Percentiles rank a stretch among this genome's conserved stretches.
Evolutionary conservation across 2,888 invertebrate species (phyloP).

Genomic region (Heliconius hortense): DNA sequence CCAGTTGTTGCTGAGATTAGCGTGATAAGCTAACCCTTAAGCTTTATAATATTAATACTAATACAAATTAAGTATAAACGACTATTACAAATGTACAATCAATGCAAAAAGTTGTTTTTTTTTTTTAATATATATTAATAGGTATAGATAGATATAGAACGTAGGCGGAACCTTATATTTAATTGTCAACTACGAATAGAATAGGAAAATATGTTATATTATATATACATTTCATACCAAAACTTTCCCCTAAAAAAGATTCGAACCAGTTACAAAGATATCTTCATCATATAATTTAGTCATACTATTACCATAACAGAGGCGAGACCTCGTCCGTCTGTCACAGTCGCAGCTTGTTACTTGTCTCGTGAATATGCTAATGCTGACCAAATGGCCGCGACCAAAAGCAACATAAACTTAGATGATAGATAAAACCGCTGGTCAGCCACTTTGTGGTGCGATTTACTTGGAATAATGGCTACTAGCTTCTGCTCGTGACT

Average conservation of each 20-base stretch:
- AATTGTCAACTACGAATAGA: too few species aligned
- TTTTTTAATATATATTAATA: too few species aligned
- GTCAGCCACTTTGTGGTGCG: constrained; percentile 10
- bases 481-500: constrained; percentile 3
- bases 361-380: constrained; percentile 36
- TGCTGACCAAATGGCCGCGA: constrained; percentile 33
- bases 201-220: too few species aligned
- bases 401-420: constrained; percentile 25
- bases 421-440: constrained; percentile 22
- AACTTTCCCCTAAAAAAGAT: not conserved
- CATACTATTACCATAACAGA: constrained; percentile 27
- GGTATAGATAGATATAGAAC: too few species aligned
- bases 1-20: too few species aligned
- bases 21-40: too few species aligned
- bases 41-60: too few species aligned
- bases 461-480: not conserved
- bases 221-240: not conserved
- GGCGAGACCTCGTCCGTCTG: constrained; percentile 21
- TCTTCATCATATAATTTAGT: too few species aligned
- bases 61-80: too few species aligned
- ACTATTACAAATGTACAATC: too few species aligned
- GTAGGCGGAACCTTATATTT: too few species aligned
- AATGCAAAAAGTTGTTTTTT: too few species aligned
- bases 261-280: not conserved
- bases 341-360: constrained; percentile 23